phyloP scores from a whole-genome alignment of 1,140 invertebrate genomes.

The Dreissena rostriformis region DNA sequence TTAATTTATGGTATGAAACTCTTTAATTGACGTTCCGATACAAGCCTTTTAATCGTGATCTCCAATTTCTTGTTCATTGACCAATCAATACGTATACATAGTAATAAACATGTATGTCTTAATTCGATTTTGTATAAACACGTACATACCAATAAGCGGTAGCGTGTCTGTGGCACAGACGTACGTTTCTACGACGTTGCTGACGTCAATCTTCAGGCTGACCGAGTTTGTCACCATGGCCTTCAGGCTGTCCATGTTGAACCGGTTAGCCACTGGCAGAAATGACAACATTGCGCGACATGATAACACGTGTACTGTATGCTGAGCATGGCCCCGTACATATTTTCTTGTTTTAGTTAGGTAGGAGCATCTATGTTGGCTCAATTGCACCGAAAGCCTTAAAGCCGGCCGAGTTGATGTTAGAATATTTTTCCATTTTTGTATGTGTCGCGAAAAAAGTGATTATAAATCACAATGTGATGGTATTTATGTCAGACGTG shows the following conservation, averaged over 20 bases:
- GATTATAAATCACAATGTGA: too few species aligned
- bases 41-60: too few species aligned
- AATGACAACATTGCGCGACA: not conserved
- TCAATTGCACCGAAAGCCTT: not conserved
- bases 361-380: not conserved
- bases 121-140: too few species aligned
- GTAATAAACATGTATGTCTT: too few species aligned
- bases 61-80: too few species aligned
- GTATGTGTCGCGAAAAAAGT: too few species aligned
- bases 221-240: constrained; percentile 8
- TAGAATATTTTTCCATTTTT: too few species aligned
- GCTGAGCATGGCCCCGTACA: not conserved
- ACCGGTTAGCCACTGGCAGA: constrained; percentile 43
- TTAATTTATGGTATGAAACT: too few species aligned
- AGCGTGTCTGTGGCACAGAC: not conserved
- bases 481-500: too few species aligned
- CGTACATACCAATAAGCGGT: constrained; percentile 33
- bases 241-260: constrained; percentile 39
- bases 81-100: too few species aligned
- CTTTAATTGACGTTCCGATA: too few species aligned
- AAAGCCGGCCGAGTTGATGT: not conserved
- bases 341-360: not conserved
- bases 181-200: constrained; percentile 45
- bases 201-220: constrained; percentile 19
- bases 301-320: not conserved